A percentile compares a stretch with the other conserved stretches of the same genome.
These are phyloP conservation scores for Aptenodytes patagonicus DNA, from an alignment of 2,113 vertebrate genomes.

Conservation along the genomic window DNA sequence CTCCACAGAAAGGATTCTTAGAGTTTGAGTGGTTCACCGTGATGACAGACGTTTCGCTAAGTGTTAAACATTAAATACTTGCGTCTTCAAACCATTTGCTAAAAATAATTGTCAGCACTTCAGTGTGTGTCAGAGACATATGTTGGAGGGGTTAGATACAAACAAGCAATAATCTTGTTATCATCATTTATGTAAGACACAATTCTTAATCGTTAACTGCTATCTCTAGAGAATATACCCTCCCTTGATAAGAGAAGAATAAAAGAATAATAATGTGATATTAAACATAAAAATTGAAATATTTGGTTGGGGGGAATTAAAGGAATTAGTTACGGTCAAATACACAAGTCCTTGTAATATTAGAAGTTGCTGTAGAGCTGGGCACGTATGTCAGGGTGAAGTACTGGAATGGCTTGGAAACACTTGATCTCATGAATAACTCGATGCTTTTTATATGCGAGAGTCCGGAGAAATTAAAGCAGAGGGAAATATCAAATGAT, in stretches of 20 bases:
- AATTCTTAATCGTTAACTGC: neutral
- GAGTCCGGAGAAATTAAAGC: neutral
- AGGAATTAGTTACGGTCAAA: neutral
- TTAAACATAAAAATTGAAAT: neutral
- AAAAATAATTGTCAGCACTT: neutral
- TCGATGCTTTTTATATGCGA: neutral
- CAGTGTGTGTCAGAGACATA: neutral
- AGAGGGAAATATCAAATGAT: neutral
- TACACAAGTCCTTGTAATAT: neutral
- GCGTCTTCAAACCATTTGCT: neutral
- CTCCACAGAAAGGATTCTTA: neutral
- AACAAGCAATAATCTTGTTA: neutral
- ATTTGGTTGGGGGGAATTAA: neutral
- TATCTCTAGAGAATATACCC: neutral
- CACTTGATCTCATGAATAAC: neutral
- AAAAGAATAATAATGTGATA: neutral
- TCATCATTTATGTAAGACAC: neutral
- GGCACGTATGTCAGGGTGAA: neutral
- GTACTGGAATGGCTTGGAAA: neutral
- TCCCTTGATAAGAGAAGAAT: neutral
- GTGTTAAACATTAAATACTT: neutral
- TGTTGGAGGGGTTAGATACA: neutral
- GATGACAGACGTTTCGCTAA: neutral
- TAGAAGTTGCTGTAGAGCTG: neutral
- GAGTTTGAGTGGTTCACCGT: neutral